Evolutionary conservation across 2,113 vertebrate genomes (phyloP), one percentile per base, ranked within the genome.

Genomic region (Xerus inauris): DNA sequence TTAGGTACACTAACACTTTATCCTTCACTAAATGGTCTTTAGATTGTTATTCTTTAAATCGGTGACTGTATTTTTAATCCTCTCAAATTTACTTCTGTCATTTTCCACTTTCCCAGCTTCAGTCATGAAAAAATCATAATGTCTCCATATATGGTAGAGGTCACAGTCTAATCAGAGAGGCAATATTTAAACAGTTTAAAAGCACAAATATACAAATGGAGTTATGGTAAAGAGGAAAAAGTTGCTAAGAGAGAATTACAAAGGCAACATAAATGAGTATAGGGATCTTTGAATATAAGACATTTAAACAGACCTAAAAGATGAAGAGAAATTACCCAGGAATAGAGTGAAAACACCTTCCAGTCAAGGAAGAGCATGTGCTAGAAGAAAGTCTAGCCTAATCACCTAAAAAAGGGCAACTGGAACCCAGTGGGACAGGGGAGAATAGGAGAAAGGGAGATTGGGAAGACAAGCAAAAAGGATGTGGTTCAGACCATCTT

Each of bases 231-330:
- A 59, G 57, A 59, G 67, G 19, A 72, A 69, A 89, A 95, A 17
- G 12, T 83, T 86, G 62, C 62, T 47, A 81, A 40, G 67, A 89
- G 67, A 89, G 28, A 91, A 82, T 62, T 77, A 77, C 17, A 76
- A 57, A 87, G 62, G n/a, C 62, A 35, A 47, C 8, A 47, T 24
- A 84, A 51, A 17, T 47, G 16, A 95, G 16, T 49, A 49, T 89
- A 72, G 71, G 40, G 20, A 49, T 79, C 62, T 91, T 73, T 49
- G 72, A 83, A 45, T 32, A 90, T 59, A 16, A 40, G 42, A 51
- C 51, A 54, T 81, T 79, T 83, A 88, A 85, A 90, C 20, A 89
- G 45, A 71, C 24, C 71, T 71, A 40, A 89, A 90, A 71, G 69
- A 42, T 49, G 30, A 94, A 64, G 2, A 77, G 12, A 93, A 72